Conservation (phyloP, 2,888 invertebrate genomes). For the Steinernema hermaphroditum region DNA sequence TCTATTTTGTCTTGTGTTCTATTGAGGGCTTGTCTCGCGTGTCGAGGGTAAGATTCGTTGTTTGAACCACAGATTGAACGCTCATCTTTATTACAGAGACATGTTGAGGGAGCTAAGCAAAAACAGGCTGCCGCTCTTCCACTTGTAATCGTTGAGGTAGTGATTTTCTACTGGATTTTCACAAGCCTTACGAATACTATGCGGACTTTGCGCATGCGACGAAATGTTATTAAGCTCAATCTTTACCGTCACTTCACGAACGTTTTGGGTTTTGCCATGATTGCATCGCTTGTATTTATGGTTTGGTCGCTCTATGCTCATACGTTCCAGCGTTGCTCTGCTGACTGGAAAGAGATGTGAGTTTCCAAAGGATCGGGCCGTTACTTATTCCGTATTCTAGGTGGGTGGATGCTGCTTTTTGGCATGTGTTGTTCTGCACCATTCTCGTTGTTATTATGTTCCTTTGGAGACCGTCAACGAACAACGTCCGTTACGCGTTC, state of each 20-base stretch:
- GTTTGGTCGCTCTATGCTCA: constrained; percentile 85
- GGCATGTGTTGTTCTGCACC: constrained; percentile 88
- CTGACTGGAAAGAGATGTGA: constrained; percentile 82
- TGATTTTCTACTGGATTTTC: constrained; percentile 79
- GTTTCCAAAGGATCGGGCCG: constrained; percentile 33
- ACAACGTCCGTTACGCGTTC: constrained; percentile 88
- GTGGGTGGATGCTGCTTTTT: constrained; percentile 92
- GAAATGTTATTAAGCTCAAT: constrained; percentile 85
- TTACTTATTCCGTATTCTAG: constrained; percentile 40
- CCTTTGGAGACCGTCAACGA: constrained; percentile 90
- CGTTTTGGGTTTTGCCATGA: constrained; percentile 84
- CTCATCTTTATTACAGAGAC: constrained; percentile 45
- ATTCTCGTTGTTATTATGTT: constrained; percentile 88
- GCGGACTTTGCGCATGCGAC: constrained; percentile 80
- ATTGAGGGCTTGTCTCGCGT: constrained; percentile 84
- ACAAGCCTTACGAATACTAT: constrained; percentile 81
- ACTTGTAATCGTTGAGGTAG: constrained; percentile 78
- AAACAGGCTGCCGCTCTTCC: constrained; percentile 81
- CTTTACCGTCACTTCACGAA: constrained; percentile 92
- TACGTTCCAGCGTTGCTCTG: constrained; percentile 76
- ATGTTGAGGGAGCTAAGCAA: constrained; percentile 72
- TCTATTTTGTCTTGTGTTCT: constrained; percentile 83
- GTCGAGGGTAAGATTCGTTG: constrained; percentile 67
- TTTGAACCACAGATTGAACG: no score
- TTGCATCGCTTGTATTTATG: constrained; percentile 87